Evolutionary conservation across 1,140 invertebrate species (phyloP).

Genomic region (Pentalonia nigronervosa): DNA sequence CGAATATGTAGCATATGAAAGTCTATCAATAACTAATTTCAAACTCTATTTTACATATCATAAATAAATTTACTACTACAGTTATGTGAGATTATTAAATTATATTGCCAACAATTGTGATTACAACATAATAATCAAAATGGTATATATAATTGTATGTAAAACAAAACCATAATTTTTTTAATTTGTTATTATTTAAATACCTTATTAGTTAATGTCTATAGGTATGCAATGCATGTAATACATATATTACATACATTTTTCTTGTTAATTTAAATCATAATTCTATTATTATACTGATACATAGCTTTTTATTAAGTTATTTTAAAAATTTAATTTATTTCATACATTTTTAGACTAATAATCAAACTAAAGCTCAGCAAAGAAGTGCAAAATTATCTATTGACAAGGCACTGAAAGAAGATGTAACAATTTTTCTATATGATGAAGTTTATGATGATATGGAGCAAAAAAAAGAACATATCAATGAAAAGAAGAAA

Average conservation of each 20-base stretch:
- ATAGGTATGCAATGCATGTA: too few relatives aligned
- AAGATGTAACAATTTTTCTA: constrained; percentile 91
- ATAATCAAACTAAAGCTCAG: constrained; percentile 64
- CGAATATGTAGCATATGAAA: background rate
- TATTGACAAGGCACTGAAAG: constrained; percentile 79
- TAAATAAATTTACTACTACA: background rate
- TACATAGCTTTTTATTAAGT: background rate
- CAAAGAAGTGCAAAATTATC: constrained; percentile 67
- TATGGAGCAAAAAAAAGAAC: constrained; percentile 75
- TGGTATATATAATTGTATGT: background rate
- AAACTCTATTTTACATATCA: background rate
- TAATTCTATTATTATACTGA: background rate
- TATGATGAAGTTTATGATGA: constrained; percentile 96
- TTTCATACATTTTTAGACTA: constrained; percentile 61
- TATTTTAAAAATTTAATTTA: background rate
- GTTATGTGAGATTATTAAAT: background rate
- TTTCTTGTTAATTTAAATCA: background rate
- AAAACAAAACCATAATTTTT: background rate
- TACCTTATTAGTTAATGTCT: too few relatives aligned
- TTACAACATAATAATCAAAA: background rate
- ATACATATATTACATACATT: too few relatives aligned
- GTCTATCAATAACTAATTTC: background rate
- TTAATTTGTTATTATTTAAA: background rate
- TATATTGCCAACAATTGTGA: background rate
- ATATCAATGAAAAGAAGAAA: constrained; percentile 67